Evolutionary conservation across 2,888 invertebrate genomes (phyloP).

Genomic region (Xanthia togata): DNA sequence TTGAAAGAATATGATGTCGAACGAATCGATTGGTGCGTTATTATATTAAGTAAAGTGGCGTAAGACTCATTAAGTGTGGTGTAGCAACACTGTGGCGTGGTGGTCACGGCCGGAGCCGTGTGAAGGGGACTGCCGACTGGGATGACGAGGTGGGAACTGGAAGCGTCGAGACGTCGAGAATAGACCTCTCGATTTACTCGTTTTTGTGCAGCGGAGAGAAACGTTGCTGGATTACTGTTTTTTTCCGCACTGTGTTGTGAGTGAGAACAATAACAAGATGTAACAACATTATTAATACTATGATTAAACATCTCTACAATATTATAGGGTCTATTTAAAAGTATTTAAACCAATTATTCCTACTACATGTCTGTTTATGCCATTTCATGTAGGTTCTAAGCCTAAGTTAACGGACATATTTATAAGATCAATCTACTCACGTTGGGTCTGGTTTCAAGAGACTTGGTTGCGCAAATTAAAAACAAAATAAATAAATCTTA

Average conservation of each 20-base stretch:
- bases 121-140: slow-evolving; percentile 52
- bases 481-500: slow-evolving; percentile 35
- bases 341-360: background rate
- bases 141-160: slow-evolving; percentile 52
- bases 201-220: slow-evolving; percentile 57
- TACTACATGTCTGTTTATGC: background rate
- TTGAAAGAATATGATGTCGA: slow-evolving; percentile 40
- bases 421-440: slow-evolving; percentile 23
- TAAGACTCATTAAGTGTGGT: slow-evolving; percentile 52
- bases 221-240: slow-evolving; percentile 29
- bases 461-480: slow-evolving; percentile 47
- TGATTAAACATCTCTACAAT: background rate
- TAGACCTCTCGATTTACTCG: slow-evolving; percentile 41
- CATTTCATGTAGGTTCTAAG: slow-evolving; percentile 2
- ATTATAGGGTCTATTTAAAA: background rate
- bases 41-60: slow-evolving; percentile 49
- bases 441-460: slow-evolving; percentile 2
- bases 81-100: slow-evolving; percentile 40
- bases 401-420: slow-evolving; percentile 7
- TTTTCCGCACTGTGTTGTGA: background rate
- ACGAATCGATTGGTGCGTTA: slow-evolving; percentile 47
- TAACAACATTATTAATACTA: background rate
- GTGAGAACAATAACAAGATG: background rate
- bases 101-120: slow-evolving; percentile 52
- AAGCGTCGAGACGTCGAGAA: slow-evolving; percentile 45